phyloP scores from a whole-genome alignment of 1,140 invertebrate species.

The Macrotrachela quadricornifera region DNA sequence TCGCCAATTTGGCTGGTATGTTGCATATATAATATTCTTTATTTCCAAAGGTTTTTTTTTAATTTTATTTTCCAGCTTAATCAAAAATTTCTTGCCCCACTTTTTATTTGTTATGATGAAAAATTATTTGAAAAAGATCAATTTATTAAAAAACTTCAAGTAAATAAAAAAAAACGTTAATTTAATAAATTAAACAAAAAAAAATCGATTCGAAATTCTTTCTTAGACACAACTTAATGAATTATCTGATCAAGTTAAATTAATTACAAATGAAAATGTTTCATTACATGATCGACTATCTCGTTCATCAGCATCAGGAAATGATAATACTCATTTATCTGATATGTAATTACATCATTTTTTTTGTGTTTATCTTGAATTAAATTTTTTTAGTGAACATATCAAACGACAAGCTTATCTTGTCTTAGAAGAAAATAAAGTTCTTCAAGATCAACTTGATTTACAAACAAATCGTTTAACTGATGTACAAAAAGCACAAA shows the following conservation, averaged over 20 bases:
- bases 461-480: not conserved
- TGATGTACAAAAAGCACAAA: not conserved
- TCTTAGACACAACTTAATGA: slow-evolving; percentile 1
- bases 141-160: not conserved
- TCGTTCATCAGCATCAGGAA: too few relatives aligned
- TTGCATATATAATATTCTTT: too few relatives aligned
- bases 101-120: slow-evolving; percentile 3
- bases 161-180: too few relatives aligned
- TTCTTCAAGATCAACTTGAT: slow-evolving; percentile 1
- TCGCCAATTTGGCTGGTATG: slow-evolving; percentile 6
- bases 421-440: slow-evolving; percentile 7
- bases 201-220: not conserved
- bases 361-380: not conserved
- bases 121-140: slow-evolving; percentile 1
- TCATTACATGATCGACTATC: not conserved
- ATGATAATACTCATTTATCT: not conserved
- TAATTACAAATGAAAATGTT: not conserved
- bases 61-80: not conserved
- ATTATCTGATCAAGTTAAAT: not conserved
- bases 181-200: not conserved
- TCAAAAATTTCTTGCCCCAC: slow-evolving; percentile 6
- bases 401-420: slow-evolving; percentile 3
- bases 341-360: not conserved
- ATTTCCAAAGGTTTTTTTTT: not conserved
- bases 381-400: not conserved